Evolutionary conservation across 2,113 vertebrate species (phyloP), one percentile per base, ranked within the genome.

Genomic region (Australoheros scitulus): DNA sequence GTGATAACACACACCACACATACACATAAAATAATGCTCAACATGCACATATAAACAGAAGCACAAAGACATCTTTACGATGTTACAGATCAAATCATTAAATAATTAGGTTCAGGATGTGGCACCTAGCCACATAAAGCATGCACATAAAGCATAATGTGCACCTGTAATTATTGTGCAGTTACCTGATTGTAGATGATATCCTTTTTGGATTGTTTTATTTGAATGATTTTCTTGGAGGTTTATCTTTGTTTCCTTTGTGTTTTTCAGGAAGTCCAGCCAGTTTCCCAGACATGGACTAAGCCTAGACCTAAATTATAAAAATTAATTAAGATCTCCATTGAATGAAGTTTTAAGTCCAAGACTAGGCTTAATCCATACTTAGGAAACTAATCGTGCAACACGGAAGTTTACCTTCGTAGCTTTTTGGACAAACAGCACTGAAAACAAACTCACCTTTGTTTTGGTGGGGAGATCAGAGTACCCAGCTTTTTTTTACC

Each of bases 1-100:
- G 83, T 90, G 92, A 93, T 93, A 91, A 90, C 79, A 79, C 86
- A 86, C 86, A 81, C 63, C 47, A 68, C 78, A 9, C n/a, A 79
- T 41, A 61, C 50, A 83, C 70, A 80, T 63, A 75, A 68, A 61
- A 61, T 65, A 76, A 86, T 77, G 64, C 76, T 76, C n/a, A 9
- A 52, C 63, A 55, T 55, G 34, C 78, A 83, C 80, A 83, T 55
- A 78, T 82, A 83, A 80, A 88, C 77, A 79, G 58, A 87, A 55
- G 41, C 86, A 81, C 84, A 86, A 38, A 65, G 60, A 80, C 57
- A 63, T 61, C 34, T 83, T 57, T 79, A 83, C 75, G 57, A 59
- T 81, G 68, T 60, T 89, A 85, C 63, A 90, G 77, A 88, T 78
- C 77, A 17, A 17, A 50, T 17, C 47, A 6, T 50, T 50, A 50